Conservation (phyloP, 2,888 invertebrate species). For the Nezara viridula region DNA sequence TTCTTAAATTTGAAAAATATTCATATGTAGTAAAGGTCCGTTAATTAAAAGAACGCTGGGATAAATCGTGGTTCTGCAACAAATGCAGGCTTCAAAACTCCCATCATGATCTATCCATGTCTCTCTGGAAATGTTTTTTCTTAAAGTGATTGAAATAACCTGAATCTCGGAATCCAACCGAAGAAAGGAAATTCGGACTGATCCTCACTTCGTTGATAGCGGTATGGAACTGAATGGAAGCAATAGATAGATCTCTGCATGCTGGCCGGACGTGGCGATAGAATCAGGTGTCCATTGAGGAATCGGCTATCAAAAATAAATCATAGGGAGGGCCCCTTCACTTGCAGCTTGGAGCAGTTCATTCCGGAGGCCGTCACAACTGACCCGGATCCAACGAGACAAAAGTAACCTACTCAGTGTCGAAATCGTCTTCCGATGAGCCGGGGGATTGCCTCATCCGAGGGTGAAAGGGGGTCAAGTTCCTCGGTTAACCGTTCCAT, state of each 20-base stretch:
- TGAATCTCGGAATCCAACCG: background rate
- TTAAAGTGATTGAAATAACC: background rate
- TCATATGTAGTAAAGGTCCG: no score
- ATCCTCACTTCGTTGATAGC: background rate
- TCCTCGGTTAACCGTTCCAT: background rate
- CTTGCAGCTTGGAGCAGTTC: slow-evolving; percentile 14
- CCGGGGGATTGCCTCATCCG: slow-evolving; percentile 26
- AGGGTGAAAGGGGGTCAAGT: slow-evolving; percentile 48
- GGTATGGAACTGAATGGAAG: background rate
- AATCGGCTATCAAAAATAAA: slow-evolving; percentile 35
- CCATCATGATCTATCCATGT: background rate
- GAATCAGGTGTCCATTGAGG: slow-evolving; percentile 45
- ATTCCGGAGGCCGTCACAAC: slow-evolving; percentile 44
- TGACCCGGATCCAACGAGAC: slow-evolving; percentile 43
- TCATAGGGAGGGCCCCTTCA: slow-evolving; percentile 37
- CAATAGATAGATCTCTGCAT: background rate
- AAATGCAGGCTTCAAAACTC: background rate
- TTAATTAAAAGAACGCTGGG: no score
- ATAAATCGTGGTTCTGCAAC: no score
- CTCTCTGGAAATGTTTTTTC: background rate
- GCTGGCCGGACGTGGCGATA: slow-evolving; percentile 33
- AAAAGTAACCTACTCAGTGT: slow-evolving; percentile 44
- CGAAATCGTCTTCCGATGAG: slow-evolving; percentile 42
- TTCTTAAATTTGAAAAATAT: no score
- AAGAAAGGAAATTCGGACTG: background rate